Conservation (phyloP, 2,113 vertebrate genomes). For the Sialia sialis region DNA sequence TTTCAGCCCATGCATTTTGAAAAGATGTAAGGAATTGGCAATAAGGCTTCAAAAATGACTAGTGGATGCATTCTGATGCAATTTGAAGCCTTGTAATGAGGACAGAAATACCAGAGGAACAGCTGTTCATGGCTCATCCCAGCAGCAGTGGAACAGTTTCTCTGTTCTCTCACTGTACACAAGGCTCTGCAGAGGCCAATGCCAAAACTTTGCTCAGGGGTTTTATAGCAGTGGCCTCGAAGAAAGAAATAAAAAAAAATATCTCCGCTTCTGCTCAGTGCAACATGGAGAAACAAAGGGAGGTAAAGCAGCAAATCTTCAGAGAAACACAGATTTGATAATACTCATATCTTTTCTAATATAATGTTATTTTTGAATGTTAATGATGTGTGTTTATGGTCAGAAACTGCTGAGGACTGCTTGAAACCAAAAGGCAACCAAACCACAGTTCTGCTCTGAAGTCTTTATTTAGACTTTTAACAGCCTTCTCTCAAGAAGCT, state of each 20-base stretch:
- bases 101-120: neutral
- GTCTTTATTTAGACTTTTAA: neutral
- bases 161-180: neutral
- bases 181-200: neutral
- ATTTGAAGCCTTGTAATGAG: slow-evolving; percentile 4
- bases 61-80: slow-evolving; percentile 4
- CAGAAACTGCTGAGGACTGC: neutral
- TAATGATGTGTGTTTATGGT: neutral
- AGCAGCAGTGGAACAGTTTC: neutral
- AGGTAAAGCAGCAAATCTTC: neutral
- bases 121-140: neutral
- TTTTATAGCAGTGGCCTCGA: neutral
- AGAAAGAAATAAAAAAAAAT: neutral
- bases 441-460: neutral
- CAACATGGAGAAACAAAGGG: neutral
- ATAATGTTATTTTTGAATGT: neutral
- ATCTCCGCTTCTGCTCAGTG: neutral
- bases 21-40: neutral
- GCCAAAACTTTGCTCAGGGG: neutral
- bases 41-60: neutral
- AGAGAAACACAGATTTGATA: neutral
- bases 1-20: neutral
- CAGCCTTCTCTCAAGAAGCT: neutral
- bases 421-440: neutral
- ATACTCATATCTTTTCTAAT: neutral